These are phyloP conservation scores for Scalopus aquaticus DNA, from an alignment of 2,113 vertebrate species.

Conservation along the genomic window DNA sequence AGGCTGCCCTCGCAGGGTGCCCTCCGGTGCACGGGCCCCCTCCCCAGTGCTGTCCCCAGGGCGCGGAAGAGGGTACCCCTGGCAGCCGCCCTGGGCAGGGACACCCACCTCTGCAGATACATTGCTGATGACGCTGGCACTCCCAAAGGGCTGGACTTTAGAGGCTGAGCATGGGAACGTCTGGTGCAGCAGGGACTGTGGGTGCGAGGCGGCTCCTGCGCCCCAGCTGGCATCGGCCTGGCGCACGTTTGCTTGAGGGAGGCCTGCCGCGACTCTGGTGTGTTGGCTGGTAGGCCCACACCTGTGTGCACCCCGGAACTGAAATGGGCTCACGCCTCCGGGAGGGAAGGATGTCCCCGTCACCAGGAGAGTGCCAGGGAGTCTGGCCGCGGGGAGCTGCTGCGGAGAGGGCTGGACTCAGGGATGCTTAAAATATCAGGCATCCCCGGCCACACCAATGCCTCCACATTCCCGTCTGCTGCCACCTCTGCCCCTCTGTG, in stretches of 20 bases:
- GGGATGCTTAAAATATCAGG: neutral
- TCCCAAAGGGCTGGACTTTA: neutral
- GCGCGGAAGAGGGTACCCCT: neutral
- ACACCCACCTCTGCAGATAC: neutral
- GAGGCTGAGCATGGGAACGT: neutral
- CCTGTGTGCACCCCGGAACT: neutral
- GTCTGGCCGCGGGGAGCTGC: fast-evolving
- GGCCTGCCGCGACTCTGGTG: neutral
- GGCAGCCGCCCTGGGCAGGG: neutral
- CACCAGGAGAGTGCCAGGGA: neutral
- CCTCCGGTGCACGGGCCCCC: too few relatives aligned
- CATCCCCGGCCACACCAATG: too few relatives aligned
- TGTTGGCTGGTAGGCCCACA: neutral
- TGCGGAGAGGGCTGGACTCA: neutral
- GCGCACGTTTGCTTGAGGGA: neutral
- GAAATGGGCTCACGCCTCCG: neutral
- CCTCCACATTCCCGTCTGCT: fast-evolving
- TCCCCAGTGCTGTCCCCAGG: neutral
- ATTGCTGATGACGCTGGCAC: neutral
- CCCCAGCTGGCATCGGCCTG: fast-evolving
- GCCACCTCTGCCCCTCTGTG: neutral
- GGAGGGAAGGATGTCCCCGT: neutral
- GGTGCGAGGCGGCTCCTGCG: too few relatives aligned
- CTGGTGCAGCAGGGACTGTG: neutral
- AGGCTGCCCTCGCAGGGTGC: too few relatives aligned